Percentiles rank a stretch among this genome's conserved stretches.
Conservation (phyloP, 1,140 invertebrate genomes). For the Ips typographus region DNA sequence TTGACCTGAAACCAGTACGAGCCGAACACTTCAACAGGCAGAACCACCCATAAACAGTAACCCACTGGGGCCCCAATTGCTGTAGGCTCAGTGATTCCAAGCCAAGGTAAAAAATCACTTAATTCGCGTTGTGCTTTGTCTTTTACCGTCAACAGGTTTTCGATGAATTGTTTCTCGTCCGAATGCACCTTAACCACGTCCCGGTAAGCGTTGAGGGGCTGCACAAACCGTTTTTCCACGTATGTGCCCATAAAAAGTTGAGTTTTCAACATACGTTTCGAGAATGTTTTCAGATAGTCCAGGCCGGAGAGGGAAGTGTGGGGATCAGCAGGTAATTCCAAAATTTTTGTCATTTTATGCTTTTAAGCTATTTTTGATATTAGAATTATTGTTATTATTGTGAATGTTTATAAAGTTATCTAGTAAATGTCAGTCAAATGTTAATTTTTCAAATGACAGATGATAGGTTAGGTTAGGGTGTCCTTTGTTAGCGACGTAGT, state of each 20-base stretch:
- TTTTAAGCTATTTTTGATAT: no score
- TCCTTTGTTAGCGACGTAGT: no score
- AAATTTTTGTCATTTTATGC: conserved; percentile 34
- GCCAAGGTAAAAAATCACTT: conserved; percentile 26
- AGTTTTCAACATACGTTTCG: conserved; percentile 42
- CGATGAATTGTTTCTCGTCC: conserved; percentile 40
- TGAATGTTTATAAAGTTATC: no score
- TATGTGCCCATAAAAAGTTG: conserved; percentile 42
- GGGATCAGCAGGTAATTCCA: conserved; percentile 20
- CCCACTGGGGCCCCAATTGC: conserved; percentile 41
- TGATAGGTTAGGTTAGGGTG: no score
- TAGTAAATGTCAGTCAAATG: no score
- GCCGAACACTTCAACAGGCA: conserved; percentile 42
- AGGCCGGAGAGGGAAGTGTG: background rate
- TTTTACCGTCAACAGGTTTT: conserved; percentile 36
- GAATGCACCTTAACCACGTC: conserved; percentile 40
- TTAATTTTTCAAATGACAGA: no score
- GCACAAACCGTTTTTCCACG: conserved; percentile 43
- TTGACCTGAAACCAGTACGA: conserved; percentile 43
- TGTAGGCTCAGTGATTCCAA: conserved; percentile 42
- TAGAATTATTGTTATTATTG: no score
- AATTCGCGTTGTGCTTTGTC: conserved; percentile 28
- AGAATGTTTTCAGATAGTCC: conserved; percentile 35
- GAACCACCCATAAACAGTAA: conserved; percentile 42
- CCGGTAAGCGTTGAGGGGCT: conserved; percentile 39